Evolutionary conservation across 2,888 invertebrate species (phyloP).

Genomic region (Harpalus rufipes): DNA sequence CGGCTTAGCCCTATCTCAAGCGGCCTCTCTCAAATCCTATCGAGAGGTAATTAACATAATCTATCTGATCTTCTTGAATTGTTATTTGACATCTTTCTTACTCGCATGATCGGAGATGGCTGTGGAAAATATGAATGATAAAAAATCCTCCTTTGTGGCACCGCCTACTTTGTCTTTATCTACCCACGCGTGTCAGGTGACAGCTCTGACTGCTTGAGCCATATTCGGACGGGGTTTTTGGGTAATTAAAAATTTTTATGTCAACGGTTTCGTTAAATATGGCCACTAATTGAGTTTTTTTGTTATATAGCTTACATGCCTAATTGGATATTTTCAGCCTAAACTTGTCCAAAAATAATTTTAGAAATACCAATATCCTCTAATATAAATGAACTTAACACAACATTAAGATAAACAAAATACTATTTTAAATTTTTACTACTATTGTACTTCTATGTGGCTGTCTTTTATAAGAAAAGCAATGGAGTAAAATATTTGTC

Average conservation of each 20-base stretch:
- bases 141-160: slow-evolving; percentile 50
- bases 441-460: too few species aligned
- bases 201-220: slow-evolving; percentile 40
- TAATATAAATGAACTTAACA: not conserved
- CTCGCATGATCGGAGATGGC: slow-evolving; percentile 59
- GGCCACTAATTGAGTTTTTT: slow-evolving; percentile 60
- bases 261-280: slow-evolving; percentile 55
- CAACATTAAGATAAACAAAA: too few species aligned
- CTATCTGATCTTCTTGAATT: slow-evolving; percentile 66
- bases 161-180: slow-evolving; percentile 49
- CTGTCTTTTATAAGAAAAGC: too few species aligned
- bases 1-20: slow-evolving; percentile 44
- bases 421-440: too few species aligned
- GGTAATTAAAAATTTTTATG: slow-evolving; percentile 61
- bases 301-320: slow-evolving; percentile 31
- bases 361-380: not conserved
- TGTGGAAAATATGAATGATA: slow-evolving; percentile 55
- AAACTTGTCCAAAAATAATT: slow-evolving; percentile 3
- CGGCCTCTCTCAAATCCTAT: slow-evolving; percentile 55
- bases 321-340: slow-evolving; percentile 30
- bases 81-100: slow-evolving; percentile 67
- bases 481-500: too few species aligned
- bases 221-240: slow-evolving; percentile 50
- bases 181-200: slow-evolving; percentile 55
- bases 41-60: slow-evolving; percentile 64